Evolutionary conservation across 2,888 invertebrate genomes (phyloP), one percentile per base, ranked within the genome.

Genomic region (Drosophila merina): DNA sequence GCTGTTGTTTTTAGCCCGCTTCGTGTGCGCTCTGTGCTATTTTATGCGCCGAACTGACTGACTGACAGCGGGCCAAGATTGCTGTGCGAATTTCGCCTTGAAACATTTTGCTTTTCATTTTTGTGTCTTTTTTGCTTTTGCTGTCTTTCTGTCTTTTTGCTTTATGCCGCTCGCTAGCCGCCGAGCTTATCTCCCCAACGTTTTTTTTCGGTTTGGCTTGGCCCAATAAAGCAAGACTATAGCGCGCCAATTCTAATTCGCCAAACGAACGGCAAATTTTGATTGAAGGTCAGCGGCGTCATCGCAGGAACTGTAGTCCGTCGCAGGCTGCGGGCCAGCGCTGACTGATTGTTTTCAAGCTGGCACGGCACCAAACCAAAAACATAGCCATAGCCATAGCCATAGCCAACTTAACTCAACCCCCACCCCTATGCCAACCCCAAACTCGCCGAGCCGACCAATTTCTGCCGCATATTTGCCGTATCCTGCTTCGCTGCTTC

Each of bases 81-180:
- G 74, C 75, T 84, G 76, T 74, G 56, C 63, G 59, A 45, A 74
- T 64, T 90, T 89, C 78, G 89, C 89, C 90, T 89, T 89, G 89
- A 89, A 89, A 89, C 81, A 88, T 89, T 89, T 89, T 88, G 72
- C 51, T 58, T 48, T 48, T 70, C 52, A 44, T 40, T 25, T 44
- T 20, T 10, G 9, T 44, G 9, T 20, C 25, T 20, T 20, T 20
- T 25, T 25, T 44, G 36, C 38, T 55, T 44, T 57, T 55, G 49
- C 66, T 69, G 72, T 40, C 63, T 55, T 70, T 57, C 45, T 42
- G 42, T 28, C 49, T 31, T 25, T 45, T 42, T 36, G 26, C 33
- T 55, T 42, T 28, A 5, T 6, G 28, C 5, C 5, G 28, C 28
- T 28, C 6, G 28, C 28, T 28, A 6, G n/a, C 38, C 64, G 57